Evolutionary conservation across 2,113 vertebrate species (phyloP).

Genomic region (Seriola aureovittata): DNA sequence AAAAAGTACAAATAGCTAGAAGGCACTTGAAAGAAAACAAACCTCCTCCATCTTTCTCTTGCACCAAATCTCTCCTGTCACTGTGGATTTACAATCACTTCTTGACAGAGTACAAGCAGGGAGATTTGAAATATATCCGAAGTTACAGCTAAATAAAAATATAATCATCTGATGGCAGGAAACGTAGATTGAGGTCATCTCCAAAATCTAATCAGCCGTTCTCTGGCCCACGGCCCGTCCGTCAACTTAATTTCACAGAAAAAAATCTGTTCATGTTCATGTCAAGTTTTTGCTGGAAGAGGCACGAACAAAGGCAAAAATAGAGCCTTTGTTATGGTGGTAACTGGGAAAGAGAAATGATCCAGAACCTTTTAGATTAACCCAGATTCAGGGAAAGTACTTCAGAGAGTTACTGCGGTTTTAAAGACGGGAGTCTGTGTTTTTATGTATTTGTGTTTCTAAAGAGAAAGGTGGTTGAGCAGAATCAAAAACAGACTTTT

Average conservation of each 20-base stretch:
- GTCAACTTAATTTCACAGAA: constrained; percentile 21
- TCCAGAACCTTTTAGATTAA: not conserved
- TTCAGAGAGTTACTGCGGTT: too few relatives aligned
- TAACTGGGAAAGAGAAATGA: not conserved
- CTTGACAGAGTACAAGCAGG: not conserved
- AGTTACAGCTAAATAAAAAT: constrained; percentile 4
- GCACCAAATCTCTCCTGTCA: not conserved
- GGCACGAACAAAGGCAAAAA: not conserved
- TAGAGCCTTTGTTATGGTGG: not conserved
- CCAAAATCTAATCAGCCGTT: constrained; percentile 32
- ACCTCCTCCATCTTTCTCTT: not conserved
- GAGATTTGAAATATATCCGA: not conserved
- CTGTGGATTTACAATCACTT: constrained; percentile 7
- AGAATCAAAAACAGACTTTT: too few relatives aligned
- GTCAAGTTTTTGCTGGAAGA: not conserved
- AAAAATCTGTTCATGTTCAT: not conserved
- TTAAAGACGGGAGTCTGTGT: too few relatives aligned
- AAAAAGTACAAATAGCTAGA: not conserved
- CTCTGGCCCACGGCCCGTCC: not conserved
- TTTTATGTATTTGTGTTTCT: too few relatives aligned
- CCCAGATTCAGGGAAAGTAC: not conserved
- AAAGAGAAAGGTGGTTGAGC: too few relatives aligned
- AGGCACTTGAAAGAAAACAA: not conserved
- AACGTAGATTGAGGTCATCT: constrained; percentile 5
- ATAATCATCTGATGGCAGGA: constrained; percentile 9